Evolutionary conservation across 1,140 invertebrate genomes (phyloP), one percentile per base, ranked within the genome.

Genomic region (Zaprionus kolodkinae): DNA sequence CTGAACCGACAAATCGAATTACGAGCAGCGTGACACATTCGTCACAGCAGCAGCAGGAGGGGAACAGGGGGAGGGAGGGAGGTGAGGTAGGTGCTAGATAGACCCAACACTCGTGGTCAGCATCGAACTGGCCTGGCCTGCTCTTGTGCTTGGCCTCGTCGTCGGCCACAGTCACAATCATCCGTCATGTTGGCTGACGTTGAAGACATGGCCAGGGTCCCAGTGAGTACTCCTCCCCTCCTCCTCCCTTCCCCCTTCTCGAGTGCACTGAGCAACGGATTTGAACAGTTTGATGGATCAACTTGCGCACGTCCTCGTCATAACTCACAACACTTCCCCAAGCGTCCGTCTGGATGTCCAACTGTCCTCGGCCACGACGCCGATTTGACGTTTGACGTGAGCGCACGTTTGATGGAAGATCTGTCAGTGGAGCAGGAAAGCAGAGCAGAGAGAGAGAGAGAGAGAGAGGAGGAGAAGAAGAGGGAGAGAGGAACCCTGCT

Each of bases 281-380:
- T 88, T 88, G 80, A 89, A 88, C 85, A 89, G 78, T 88, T 88
- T 88, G 85, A 88, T 88, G 84, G 84, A 88, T 88, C 84, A 88
- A 88, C 84, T 87, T 88, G 84, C 68, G 73, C 84, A 88, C 84
- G 85, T 88, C 80, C 80, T 76, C 74, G 78, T 88, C 84, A 88
- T 88, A 88, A 88, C 81, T 88, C 84, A 88, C 84, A 88, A 84
- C 84, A 88, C 85, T 88, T 84, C 75, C 59, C 48, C 40, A 21
- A 38, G 43, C 35, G 60, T 54, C 66, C 50, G 25, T 57, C 45
- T 13, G 50, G 48, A 38, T 25, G 35, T 71, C 56, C 45, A 61
- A 54, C 62, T 52, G 78, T 56, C 36, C 67, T 57, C 36, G 81
- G 54, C 69, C 84, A 88, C 87, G 85, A 76, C 79, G 79, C 72